phyloP scores from a whole-genome alignment of 2,113 vertebrate genomes.

The Alces alces region DNA sequence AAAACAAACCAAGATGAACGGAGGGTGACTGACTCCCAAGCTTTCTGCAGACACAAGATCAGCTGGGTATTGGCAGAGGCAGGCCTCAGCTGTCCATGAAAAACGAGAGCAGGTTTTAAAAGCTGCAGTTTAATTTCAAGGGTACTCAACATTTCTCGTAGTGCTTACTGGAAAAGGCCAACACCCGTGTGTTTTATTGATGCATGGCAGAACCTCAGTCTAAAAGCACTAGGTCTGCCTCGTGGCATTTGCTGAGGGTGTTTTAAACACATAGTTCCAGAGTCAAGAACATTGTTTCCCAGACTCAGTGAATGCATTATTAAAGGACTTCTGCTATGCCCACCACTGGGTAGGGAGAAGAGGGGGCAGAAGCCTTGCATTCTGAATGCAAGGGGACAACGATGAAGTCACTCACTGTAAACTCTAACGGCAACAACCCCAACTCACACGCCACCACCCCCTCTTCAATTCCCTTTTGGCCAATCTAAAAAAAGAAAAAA shows the following conservation, averaged over 20 bases:
- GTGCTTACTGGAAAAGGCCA: conserved; percentile 61
- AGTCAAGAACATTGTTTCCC: conserved; percentile 62
- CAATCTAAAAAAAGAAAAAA: neutral
- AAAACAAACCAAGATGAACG: neutral
- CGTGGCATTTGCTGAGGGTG: conserved; percentile 36
- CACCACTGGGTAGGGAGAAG: neutral
- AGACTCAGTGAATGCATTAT: conserved; percentile 59
- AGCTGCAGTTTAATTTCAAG: conserved; percentile 60
- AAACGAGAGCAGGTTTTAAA: conserved; percentile 52
- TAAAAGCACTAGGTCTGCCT: conserved; percentile 55
- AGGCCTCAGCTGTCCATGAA: conserved; percentile 61
- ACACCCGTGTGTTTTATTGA: conserved; percentile 60
- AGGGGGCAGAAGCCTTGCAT: neutral
- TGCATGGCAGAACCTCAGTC: conserved; percentile 22
- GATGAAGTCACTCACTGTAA: neutral
- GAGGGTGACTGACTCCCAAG: conserved; percentile 23
- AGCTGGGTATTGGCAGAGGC: conserved; percentile 30
- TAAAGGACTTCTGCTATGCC: conserved; percentile 48
- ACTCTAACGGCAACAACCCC: neutral
- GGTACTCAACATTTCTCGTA: conserved; percentile 49
- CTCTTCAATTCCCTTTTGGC: neutral
- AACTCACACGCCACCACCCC: neutral
- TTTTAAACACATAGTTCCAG: conserved; percentile 51
- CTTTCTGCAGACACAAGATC: conserved; percentile 42
- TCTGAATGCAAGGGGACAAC: neutral